Conservation (phyloP, 2,113 vertebrate genomes). For the Suricata suricatta region DNA sequence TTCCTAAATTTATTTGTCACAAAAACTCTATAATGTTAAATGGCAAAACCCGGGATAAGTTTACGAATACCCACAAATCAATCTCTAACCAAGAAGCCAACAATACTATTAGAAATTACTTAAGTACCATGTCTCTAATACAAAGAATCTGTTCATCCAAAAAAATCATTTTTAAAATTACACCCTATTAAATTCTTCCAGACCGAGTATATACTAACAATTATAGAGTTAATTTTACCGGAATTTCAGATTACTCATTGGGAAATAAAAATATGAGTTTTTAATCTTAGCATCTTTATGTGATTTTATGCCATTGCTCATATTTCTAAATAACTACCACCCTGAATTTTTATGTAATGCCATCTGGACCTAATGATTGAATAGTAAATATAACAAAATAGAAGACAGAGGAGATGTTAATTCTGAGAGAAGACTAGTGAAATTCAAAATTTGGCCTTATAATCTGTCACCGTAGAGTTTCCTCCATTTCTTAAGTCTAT, state of each 20-base stretch:
- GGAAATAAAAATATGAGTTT: neutral
- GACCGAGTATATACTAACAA: neutral
- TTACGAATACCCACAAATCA: neutral
- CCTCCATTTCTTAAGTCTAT: neutral
- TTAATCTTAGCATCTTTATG: neutral
- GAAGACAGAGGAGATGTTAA: neutral
- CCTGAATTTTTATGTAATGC: constrained; percentile 21
- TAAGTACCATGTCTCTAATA: neutral
- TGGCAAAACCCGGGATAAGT: neutral
- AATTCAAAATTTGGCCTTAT: neutral
- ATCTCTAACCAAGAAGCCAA: neutral
- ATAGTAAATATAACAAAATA: neutral
- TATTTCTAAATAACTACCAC: constrained; percentile 41
- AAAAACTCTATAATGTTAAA: neutral
- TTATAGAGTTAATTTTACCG: neutral
- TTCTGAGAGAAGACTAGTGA: neutral
- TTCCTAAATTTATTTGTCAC: neutral
- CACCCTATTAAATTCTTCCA: neutral
- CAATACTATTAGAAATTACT: neutral
- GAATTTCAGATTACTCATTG: neutral
- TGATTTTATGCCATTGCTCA: neutral
- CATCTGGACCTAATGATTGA: neutral
- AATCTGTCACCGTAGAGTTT: neutral
- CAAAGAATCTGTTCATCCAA: neutral
- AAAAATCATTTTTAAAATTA: neutral